Base-by-base conservation (phyloP, 2,797 vertebrate genomes). In the Hirundo rustica region DNA sequence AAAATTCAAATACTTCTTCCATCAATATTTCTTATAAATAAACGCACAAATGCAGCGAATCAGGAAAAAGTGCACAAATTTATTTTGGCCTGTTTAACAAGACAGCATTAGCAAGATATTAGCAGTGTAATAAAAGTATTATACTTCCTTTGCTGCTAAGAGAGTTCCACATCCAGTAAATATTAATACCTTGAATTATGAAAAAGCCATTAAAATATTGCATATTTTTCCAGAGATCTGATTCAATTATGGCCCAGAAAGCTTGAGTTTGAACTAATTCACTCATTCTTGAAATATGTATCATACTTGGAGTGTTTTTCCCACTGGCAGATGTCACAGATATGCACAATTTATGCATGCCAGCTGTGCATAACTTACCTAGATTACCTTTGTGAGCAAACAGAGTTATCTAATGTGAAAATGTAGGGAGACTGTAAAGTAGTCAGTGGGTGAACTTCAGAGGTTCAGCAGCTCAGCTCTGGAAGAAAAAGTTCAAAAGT, bases 301-400 rank as follows among this genome's bases (percentile, higher is more conserved):
- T 93, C 75, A 87, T 95, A 88, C 77, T 94, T 85, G 71, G 79
- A 94, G 75, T 82, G 77, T 82, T 93, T 95, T 97, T 97, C 93
- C 89, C 91, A 93, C 92, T 95, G 94, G 96, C 97, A 98, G 96
- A 97, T 98, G 97, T 94, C 93, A 96, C 91, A 94, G 95, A 94
- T 93, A 92, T 94, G 90, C 93, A 97, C 92, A 96, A 97, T 97
- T 97, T 96, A 97, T 97, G 95, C 95, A 74, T 95, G 93, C 96
- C 97, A 97, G 96, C 97, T 97, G 94, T 97, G 94, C 79, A 36
- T 85, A 72, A 54, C 94, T 96, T 94, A 95, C 96, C 96, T 96
- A 70, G 75, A 92, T 96, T 97, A 96, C 94, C 96, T 97, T 94
- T 93, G 91, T 93, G 92, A 95, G 81, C 88, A 97, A 92, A 88